phyloP scores from a whole-genome alignment of 2,888 invertebrate genomes.

The Cyaniris semiargus region DNA sequence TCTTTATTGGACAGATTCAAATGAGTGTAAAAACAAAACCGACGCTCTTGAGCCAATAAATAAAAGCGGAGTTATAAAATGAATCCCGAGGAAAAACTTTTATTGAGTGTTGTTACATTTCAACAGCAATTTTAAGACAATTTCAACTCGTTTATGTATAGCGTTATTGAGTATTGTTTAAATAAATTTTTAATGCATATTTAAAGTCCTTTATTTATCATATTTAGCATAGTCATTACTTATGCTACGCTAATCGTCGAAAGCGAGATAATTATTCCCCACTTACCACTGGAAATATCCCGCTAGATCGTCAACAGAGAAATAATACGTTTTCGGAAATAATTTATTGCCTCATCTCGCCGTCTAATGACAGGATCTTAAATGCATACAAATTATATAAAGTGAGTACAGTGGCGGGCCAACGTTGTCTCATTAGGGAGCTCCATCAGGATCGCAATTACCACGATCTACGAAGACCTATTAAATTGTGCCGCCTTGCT shows the following conservation, averaged over 20 bases:
- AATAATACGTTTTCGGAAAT: conserved; percentile 38
- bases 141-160: background rate
- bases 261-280: background rate
- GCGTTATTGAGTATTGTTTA: background rate
- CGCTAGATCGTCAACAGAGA: background rate
- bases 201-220: background rate
- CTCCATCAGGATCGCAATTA: conserved; percentile 42
- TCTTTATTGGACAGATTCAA: conserved; percentile 63
- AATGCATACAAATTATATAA: conserved; percentile 46
- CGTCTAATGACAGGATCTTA: conserved; percentile 40
- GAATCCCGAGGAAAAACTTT: conserved; percentile 26
- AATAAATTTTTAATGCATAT: background rate
- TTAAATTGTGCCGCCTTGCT: conserved; percentile 27
- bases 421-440: conserved; percentile 27
- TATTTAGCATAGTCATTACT: background rate
- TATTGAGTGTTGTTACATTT: conserved; percentile 10
- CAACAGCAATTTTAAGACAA: background rate
- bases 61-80: conserved; percentile 22
- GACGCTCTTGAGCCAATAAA: conserved; percentile 45
- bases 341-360: conserved; percentile 42
- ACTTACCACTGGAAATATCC: background rate
- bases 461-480: conserved; percentile 39
- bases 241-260: background rate
- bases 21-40: conserved; percentile 57
- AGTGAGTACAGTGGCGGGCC: conserved; percentile 36